phyloP scores from a whole-genome alignment of 2,888 invertebrate genomes.

The Smittia aterrima region DNA sequence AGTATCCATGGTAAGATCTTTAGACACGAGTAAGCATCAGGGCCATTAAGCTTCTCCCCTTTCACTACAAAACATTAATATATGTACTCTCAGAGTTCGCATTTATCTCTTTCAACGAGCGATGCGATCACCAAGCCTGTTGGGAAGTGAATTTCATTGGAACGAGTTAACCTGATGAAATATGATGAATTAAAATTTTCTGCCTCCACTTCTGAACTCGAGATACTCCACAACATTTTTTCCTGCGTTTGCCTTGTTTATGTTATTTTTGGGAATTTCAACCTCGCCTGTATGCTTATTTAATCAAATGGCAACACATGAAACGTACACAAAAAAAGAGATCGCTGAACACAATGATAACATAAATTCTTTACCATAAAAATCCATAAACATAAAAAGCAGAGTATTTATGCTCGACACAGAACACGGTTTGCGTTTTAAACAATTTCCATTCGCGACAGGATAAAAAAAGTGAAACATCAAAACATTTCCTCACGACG shows the following conservation, averaged over 20 bases:
- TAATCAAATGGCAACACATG: constrained; percentile 9
- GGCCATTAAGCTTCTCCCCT: background rate
- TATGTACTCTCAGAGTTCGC: background rate
- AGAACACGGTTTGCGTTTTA: constrained; percentile 17
- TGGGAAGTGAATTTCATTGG: background rate
- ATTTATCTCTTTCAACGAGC: background rate
- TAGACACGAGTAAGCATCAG: background rate
- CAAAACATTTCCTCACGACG: background rate
- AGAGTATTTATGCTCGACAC: constrained; percentile 21
- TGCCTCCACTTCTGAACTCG: background rate
- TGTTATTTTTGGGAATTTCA: background rate
- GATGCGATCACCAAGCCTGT: no score
- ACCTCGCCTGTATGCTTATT: background rate
- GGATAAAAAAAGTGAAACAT: background rate
- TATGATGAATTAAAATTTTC: constrained; percentile 1
- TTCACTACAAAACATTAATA: background rate
- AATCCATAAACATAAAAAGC: constrained; percentile 34
- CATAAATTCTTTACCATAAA: constrained; percentile 37
- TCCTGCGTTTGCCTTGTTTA: background rate
- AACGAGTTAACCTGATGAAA: background rate
- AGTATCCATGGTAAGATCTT: no score
- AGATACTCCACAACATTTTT: background rate
- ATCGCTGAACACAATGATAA: constrained; percentile 28
- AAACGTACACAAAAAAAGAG: background rate
- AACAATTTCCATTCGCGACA: background rate